Base-by-base conservation (phyloP, 2,113 vertebrate species). In the Catharus minimus region DNA sequence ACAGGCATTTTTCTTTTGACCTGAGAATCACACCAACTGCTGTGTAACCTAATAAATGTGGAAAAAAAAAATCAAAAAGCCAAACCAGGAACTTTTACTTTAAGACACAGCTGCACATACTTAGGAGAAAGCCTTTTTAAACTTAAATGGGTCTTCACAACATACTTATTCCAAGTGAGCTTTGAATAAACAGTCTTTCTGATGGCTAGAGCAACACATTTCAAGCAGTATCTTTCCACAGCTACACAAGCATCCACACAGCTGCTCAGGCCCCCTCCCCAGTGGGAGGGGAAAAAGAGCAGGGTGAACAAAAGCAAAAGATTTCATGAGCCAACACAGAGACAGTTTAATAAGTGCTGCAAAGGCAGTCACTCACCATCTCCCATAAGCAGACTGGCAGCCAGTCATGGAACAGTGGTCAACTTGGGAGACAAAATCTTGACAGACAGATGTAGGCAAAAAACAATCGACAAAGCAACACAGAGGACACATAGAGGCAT, bases 241-340 rank as follows among this genome's bases (percentile, higher is more conserved):
- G 15, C 46, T n/a, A 43, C 41, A 58, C 33, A 61, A 80, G 26
- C 32, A 76, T 18, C 47, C 18, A 60, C 23, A 41, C 27, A 60
- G 39, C 23, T 0, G 0, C 14, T 43, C 27, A 15, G 32, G 10
- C 7, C 10, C 10, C 10, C 36, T 55, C 36, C 41, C 9, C 24
- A 36, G 14, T 1, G 4, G 24, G 16, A 60, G 9, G 11, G 24
- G 17, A 53, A 24, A 60, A 60, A 32, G 68, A 67, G 17, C 6
- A 47, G 53, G 55, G 19, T 22, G 30, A 75, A 33, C 5, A 82
- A 75, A 55, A 55, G 33, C 17, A 47, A 26, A 77, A 56, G 13
- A 41, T 60, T 67, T 26, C 62, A 36, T 36, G 47, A 39, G 30
- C 26, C 46, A 67, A 19, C n/a, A 81, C 0, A 52, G 20, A 81